A percentile compares a stretch with the other conserved stretches of the same genome.
Conservation (phyloP, 2,888 invertebrate genomes). For the Phyto melanocephala region DNA sequence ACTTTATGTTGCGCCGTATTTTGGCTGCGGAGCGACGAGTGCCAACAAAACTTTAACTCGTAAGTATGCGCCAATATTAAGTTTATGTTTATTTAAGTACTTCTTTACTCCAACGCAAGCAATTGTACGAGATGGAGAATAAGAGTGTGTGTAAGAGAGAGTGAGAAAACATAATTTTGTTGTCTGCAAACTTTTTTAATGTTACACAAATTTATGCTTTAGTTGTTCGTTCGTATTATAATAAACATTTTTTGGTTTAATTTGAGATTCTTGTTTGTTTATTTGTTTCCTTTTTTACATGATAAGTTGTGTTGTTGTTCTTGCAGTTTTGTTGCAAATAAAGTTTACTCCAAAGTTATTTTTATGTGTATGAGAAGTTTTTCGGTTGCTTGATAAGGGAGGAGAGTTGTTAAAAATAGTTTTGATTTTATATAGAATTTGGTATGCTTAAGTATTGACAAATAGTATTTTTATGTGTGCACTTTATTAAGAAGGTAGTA, state of each 20-base stretch:
- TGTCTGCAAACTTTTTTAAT: slow-evolving; percentile 60
- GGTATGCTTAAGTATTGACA: slow-evolving; percentile 7
- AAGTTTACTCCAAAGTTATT: slow-evolving; percentile 23
- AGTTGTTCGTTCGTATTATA: slow-evolving; percentile 46
- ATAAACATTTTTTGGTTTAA: slow-evolving; percentile 29
- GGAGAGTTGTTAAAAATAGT: slow-evolving; percentile 38
- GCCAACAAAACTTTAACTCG: slow-evolving; percentile 54
- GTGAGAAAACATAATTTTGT: slow-evolving; percentile 53
- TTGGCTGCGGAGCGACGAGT: not conserved
- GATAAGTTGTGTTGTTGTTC: not conserved
- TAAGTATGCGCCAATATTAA: slow-evolving; percentile 62
- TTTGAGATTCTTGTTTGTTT: slow-evolving; percentile 3
- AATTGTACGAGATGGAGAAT: not conserved
- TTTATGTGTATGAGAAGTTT: slow-evolving; percentile 33
- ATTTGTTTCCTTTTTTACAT: not conserved
- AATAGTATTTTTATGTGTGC: slow-evolving; percentile 1
- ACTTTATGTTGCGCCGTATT: not conserved
- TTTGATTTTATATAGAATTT: slow-evolving; percentile 39
- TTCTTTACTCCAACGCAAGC: slow-evolving; percentile 42
- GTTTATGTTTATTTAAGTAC: slow-evolving; percentile 63
- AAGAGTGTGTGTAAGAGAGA: not conserved
- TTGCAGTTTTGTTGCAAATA: not conserved
- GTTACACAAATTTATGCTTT: slow-evolving; percentile 58
- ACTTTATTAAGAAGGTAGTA: not conserved
- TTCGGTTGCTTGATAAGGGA: not conserved